Conservation (phyloP, 2,113 vertebrate species). For the Hydropotes inermis region DNA sequence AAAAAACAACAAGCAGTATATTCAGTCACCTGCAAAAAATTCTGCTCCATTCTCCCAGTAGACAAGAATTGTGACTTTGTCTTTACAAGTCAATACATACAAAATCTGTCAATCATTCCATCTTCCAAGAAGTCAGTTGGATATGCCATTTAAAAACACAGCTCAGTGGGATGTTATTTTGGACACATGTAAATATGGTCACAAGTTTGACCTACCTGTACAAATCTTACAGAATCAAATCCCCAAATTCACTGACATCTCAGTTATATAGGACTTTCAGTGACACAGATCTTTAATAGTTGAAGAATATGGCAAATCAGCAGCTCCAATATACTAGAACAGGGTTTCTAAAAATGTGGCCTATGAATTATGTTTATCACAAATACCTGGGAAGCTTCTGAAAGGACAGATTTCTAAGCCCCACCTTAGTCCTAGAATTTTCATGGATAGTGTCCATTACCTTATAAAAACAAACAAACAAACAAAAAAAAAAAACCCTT, state of each 20-base stretch:
- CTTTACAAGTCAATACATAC: not conserved
- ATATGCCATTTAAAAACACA: not conserved
- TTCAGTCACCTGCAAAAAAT: not conserved
- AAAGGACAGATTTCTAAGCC: not conserved
- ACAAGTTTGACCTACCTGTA: not conserved
- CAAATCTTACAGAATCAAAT: not conserved
- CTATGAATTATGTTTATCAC: not conserved
- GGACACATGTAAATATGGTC: not conserved
- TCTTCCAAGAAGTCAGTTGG: not conserved
- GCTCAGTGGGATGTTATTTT: not conserved
- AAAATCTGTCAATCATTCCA: slow-evolving; percentile 13
- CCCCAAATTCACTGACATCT: not conserved
- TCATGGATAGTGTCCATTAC: not conserved
- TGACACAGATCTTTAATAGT: not conserved
- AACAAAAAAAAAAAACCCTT: not conserved
- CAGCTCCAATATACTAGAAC: not conserved
- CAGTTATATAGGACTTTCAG: not conserved
- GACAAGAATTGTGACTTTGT: not conserved
- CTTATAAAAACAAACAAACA: not conserved
- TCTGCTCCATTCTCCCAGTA: not conserved
- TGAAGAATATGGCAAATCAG: slow-evolving; percentile 1
- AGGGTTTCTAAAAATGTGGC: not conserved
- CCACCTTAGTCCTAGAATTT: not conserved
- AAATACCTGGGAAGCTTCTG: not conserved
- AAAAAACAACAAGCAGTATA: slow-evolving; percentile 5